These are phyloP conservation scores for Zaprionus inermis DNA, from an alignment of 1,140 invertebrate genomes.

Conservation along the genomic window DNA sequence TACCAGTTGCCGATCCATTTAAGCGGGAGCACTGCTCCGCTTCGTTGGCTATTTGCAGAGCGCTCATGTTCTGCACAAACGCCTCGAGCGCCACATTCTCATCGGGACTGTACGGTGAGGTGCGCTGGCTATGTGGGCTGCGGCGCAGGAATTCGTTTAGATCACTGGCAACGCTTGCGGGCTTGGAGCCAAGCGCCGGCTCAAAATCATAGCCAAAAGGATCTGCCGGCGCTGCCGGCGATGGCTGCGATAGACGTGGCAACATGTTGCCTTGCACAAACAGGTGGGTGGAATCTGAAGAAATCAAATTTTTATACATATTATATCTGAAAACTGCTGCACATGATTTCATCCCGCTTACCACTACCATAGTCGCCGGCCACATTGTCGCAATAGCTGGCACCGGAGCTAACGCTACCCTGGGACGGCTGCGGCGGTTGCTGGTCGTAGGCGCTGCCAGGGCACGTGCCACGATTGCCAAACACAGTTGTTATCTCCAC, in stretches of 20 bases:
- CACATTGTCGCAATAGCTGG: constrained; percentile 66
- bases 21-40: constrained; percentile 73
- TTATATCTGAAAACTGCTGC: not conserved
- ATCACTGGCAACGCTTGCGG: constrained; percentile 68
- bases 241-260: constrained; percentile 61
- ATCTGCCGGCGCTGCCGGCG: constrained; percentile 52
- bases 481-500: constrained; percentile 84
- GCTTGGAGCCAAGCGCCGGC: constrained; percentile 47
- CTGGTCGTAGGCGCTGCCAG: constrained; percentile 59
- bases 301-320: not conserved
- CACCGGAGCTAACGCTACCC: constrained; percentile 45
- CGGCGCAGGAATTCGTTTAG: constrained; percentile 74
- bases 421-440: constrained; percentile 46
- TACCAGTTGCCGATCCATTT: constrained; percentile 57
- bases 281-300: constrained; percentile 58
- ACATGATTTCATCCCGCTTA: constrained; percentile 18
- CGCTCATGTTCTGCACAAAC: constrained; percentile 80
- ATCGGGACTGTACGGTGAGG: constrained; percentile 75
- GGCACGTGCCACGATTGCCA: constrained; percentile 54
- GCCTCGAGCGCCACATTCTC: constrained; percentile 73
- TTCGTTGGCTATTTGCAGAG: constrained; percentile 67
- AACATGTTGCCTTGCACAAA: constrained; percentile 67
- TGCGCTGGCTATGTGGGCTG: constrained; percentile 74
- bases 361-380: constrained; percentile 70
- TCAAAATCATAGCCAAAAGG: constrained; percentile 75